These are phyloP conservation scores for Hylia prasina DNA, from an alignment of 2,113 vertebrate species.

Conservation along the genomic window DNA sequence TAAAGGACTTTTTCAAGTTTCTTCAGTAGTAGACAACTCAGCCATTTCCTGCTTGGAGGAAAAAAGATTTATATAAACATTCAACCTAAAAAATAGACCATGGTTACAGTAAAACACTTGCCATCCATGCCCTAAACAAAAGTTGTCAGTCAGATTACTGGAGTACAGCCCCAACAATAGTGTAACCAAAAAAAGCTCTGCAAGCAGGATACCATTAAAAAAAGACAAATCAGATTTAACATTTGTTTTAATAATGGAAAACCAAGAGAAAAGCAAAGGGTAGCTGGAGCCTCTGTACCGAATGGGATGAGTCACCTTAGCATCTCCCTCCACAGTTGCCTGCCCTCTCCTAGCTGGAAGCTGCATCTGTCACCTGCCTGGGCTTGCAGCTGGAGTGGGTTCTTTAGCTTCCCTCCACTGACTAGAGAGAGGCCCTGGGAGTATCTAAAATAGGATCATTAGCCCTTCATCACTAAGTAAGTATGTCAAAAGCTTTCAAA, in stretches of 20 bases:
- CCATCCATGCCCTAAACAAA: neutral
- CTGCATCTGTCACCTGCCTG: neutral
- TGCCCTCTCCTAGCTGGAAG: neutral
- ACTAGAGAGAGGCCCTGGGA: neutral
- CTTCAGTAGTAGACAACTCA: neutral
- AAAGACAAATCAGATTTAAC: neutral
- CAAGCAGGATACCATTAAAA: neutral
- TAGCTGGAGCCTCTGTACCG: neutral
- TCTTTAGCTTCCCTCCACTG: neutral
- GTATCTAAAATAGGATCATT: neutral
- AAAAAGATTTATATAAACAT: neutral
- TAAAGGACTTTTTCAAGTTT: neutral
- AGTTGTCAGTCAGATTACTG: neutral
- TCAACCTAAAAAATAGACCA: neutral
- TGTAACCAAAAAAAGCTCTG: neutral
- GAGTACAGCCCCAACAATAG: neutral
- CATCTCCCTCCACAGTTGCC: rapidly evolving
- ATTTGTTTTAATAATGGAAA: neutral
- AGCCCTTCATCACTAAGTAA: neutral
- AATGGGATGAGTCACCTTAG: neutral
- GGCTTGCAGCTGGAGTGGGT: neutral
- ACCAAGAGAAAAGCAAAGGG: neutral
- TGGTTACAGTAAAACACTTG: neutral
- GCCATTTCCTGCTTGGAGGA: neutral
- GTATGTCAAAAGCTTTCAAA: neutral